Evolutionary conservation across 92 coral and sea anemone genomes (phyloP), one percentile per base, ranked within the genome.

Genomic region (Micromussa lordhowensis): DNA sequence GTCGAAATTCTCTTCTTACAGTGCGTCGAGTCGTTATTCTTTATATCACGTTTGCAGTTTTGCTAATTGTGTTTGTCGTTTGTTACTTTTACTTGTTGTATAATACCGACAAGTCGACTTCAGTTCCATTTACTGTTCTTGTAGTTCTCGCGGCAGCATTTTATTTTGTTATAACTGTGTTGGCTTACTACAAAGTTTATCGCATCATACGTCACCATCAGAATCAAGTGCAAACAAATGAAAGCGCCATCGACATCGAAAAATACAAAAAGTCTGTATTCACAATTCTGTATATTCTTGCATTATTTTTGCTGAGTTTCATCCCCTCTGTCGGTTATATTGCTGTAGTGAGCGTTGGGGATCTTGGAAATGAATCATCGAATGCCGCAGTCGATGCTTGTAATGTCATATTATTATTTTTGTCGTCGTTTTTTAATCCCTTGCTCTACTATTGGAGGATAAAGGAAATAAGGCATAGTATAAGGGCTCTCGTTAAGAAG

Each of bases 191-290:
- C 29, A 38, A 75, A 22, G 80, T 75, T 15, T 75, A 36, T 75
- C 29, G 40, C 21, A 75, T 75, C 29, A 75, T 75, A 24, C 80
- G 80, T 38, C 51, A 40, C 8, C 80, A 75, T 38, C 80, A 75
- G 14, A 75, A 17, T 24, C 53, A 22, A 21, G 57, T 75, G 3
- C 51, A 75, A 75, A 40, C 16, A 9, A n/a, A n/a, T 48, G 55
- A 75, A 75, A 75, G 21, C 35, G 16, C 58, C 57, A 75, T 75
- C 2, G 80, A 75, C 35, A 48, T 75, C 3, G 26, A 10, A 36
- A 75, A 75, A 38, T 75, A 75, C 80, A 75, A 22, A 48, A 75
- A 75, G 8, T 75, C 80, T n/a, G 8, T 75, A 0, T 36, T 38
- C 18, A 75, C 80, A n/a, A 22, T 75, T 38, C 80, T 75, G 26